Evolutionary conservation across 92 coral and sea anemone species (phyloP), one percentile per base, ranked within the genome.

Genomic region (Siderastrea radians): DNA sequence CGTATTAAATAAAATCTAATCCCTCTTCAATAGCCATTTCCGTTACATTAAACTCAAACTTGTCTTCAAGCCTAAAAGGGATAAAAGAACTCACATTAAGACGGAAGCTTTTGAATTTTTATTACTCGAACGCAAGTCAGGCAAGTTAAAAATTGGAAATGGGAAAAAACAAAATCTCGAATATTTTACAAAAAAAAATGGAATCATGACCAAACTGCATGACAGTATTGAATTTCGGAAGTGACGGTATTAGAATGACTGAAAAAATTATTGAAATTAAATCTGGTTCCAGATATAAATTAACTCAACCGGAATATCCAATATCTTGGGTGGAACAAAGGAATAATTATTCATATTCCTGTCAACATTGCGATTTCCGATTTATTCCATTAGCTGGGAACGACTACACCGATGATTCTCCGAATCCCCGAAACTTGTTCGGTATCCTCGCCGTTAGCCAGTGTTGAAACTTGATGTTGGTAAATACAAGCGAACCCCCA

Each of bases 401-500:
- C 43, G 77, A 49, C 58, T n/a, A 4, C 59, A 14, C 60, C 60
- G 59, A 59, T 49, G 45, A 3, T 58, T 49, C 50, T 44, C 77
- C 77, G 77, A 72, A 72, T 72, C 1, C 44, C 38, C 76, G 76
- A 71, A 71, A 44, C n/a, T 13, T 15, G 19, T 72, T 49, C 14
- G 58, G 5, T 26, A 26, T 26, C 38, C 38, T 26, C 38, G 38
- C 38, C 38, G 38, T 26, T 26, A 26, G 38, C 38, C 38, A 26
- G 38, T 26, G 38, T 26, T 26, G 38, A 26, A 26, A 26, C 38
- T 26, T 26, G 38, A 26, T 26, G 38, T 26, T 26, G 38, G 38
- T 26, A 26, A 26, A 26, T 26, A 26, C 38, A 26, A 26, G 38
- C 38, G 0, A 26, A 26, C 38, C 38, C 38, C 38, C 38, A 26